Percentiles rank a stretch among this genome's conserved stretches.
Conservation (phyloP, 2,113 vertebrate species). For the Falco punctatus region DNA sequence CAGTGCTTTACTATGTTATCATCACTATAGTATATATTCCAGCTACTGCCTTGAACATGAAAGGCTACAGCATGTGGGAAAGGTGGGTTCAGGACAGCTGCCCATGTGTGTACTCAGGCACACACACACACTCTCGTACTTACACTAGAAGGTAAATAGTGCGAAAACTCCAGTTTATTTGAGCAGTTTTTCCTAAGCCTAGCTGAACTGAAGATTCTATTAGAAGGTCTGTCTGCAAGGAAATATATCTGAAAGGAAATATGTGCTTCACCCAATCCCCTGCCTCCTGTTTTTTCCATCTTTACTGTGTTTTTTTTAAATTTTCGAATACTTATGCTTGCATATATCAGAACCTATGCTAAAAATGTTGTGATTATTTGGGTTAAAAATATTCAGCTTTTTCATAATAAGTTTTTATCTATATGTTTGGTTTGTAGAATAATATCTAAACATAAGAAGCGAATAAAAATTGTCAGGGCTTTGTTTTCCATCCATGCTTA, state of each 20-base stretch:
- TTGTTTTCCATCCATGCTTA: background rate
- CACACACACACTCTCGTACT: rapidly evolving
- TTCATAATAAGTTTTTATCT: background rate
- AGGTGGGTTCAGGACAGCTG: background rate
- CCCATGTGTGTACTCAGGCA: rapidly evolving
- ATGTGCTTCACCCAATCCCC: background rate
- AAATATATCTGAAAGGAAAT: background rate
- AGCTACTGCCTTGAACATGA: background rate
- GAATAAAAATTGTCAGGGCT: background rate
- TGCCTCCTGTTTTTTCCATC: background rate
- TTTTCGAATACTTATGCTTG: background rate
- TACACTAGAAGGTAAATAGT: background rate
- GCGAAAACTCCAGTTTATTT: background rate
- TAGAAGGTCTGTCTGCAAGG: background rate
- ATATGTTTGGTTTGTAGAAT: background rate
- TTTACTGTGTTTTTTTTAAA: background rate
- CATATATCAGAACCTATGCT: background rate
- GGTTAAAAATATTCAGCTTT: background rate
- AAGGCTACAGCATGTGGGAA: background rate
- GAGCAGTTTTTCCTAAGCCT: background rate
- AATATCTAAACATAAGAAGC: rapidly evolving
- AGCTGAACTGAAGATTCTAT: background rate
- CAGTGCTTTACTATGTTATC: background rate
- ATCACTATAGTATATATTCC: background rate
- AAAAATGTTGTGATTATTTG: background rate